Conservation (phyloP, 1,140 invertebrate species). For the Pissodes strobi region DNA sequence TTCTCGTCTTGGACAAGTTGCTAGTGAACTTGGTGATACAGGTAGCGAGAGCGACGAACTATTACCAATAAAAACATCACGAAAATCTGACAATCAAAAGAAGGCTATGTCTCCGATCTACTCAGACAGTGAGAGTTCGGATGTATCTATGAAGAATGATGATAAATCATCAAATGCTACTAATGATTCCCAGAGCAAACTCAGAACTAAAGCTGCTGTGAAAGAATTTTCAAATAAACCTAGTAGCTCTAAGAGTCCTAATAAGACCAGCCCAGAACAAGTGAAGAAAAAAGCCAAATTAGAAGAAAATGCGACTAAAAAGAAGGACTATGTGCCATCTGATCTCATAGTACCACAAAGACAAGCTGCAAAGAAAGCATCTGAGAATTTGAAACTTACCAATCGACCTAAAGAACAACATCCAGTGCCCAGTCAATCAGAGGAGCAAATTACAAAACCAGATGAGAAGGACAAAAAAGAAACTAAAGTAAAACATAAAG, state of each 20-base stretch:
- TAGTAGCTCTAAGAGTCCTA: conserved; percentile 36
- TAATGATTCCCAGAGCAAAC: conserved; percentile 68
- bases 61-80: conserved; percentile 62
- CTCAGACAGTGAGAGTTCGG: conserved; percentile 70
- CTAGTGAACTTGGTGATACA: conserved; percentile 67
- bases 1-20: conserved; percentile 68
- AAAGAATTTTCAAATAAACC: conserved; percentile 71
- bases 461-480: conserved; percentile 54
- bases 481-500: conserved; percentile 43
- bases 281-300: conserved; percentile 59
- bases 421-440: conserved; percentile 53
- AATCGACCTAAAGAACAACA: conserved; percentile 46
- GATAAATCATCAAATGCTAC: conserved; percentile 62
- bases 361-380: conserved; percentile 88
- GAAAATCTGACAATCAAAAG: conserved; percentile 53
- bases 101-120: conserved; percentile 67
- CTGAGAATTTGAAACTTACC: conserved; percentile 76
- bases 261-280: conserved; percentile 44
- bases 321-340: conserved; percentile 64
- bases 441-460: conserved; percentile 54
- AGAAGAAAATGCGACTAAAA: conserved; percentile 49
- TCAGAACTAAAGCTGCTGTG: conserved; percentile 79
- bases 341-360: conserved; percentile 88
- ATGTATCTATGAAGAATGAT: conserved; percentile 57
- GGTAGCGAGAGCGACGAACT: conserved; percentile 79